A percentile compares a stretch with the other conserved stretches of the same genome.
These are phyloP conservation scores for Thereva nobilitata DNA, from an alignment of 2,888 invertebrate species.

Conservation along the genomic window DNA sequence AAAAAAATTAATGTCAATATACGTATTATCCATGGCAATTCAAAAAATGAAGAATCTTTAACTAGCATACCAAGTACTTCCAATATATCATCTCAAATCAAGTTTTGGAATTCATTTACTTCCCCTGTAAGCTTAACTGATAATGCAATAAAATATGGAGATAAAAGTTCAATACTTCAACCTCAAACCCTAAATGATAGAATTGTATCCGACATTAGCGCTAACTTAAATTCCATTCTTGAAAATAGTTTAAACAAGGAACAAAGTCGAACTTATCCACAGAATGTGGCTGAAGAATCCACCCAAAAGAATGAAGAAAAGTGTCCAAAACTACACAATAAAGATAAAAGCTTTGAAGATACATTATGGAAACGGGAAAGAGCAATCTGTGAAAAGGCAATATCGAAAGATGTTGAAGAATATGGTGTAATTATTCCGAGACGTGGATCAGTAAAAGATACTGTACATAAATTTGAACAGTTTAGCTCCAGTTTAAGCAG, in stretches of 20 bases:
- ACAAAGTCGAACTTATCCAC: conserved; percentile 34
- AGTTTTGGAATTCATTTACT: conserved; percentile 36
- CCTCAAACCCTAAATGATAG: background rate
- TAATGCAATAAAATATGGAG: background rate
- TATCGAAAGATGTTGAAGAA: background rate
- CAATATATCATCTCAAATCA: conserved; percentile 37
- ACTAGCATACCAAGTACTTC: background rate
- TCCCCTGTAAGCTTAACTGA: conserved; percentile 9
- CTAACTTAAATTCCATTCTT: no score
- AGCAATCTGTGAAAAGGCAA: conserved; percentile 32
- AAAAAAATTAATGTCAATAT: conserved; percentile 42
- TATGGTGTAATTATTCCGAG: conserved; percentile 34
- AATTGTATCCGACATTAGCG: no score
- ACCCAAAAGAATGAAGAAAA: conserved; percentile 39
- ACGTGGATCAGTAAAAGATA: conserved; percentile 40
- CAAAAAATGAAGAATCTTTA: background rate
- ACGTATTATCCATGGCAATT: conserved; percentile 41
- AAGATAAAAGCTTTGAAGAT: conserved; percentile 33
- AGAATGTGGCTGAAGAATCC: conserved; percentile 42
- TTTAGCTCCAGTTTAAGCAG: background rate
- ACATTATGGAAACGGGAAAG: conserved; percentile 39
- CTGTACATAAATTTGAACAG: conserved; percentile 40
- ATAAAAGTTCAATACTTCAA: background rate
- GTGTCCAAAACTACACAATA: conserved; percentile 1
- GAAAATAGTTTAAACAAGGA: no score